Evolutionary conservation across 2,797 vertebrate species (phyloP).

Genomic region (Cephalopachus bancanus): DNA sequence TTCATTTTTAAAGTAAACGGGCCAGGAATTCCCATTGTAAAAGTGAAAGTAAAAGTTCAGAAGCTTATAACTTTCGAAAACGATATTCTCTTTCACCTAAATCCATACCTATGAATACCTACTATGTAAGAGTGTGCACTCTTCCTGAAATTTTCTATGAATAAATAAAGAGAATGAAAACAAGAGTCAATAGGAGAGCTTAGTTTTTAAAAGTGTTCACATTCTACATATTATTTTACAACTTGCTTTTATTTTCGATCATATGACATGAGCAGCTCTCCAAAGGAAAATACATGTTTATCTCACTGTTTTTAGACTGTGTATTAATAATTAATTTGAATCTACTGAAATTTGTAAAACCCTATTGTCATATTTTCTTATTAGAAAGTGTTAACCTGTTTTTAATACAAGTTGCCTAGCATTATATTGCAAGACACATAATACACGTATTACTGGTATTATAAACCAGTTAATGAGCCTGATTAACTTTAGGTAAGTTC

Average conservation of each 20-base stretch:
- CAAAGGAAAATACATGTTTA: too few relatives aligned
- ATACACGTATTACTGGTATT: neutral
- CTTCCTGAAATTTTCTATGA: neutral
- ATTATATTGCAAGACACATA: neutral
- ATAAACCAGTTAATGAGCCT: neutral
- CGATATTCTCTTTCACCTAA: neutral
- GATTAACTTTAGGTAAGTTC: neutral
- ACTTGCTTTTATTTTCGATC: neutral
- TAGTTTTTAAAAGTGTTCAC: neutral
- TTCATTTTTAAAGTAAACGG: neutral
- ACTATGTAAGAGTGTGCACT: neutral
- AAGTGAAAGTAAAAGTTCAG: neutral
- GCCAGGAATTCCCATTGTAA: neutral
- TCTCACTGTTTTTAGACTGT: neutral
- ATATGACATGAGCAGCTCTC: too few relatives aligned
- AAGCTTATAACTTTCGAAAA: neutral
- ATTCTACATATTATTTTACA: neutral
- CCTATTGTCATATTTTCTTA: neutral
- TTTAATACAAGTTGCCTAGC: neutral
- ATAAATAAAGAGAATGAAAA: neutral
- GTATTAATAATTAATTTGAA: neutral
- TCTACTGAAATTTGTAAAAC: neutral
- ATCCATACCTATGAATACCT: neutral
- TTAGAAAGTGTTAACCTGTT: neutral
- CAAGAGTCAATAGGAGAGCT: neutral